A percentile compares a stretch with the other conserved stretches of the same genome.
Evolutionary conservation across 2,888 invertebrate species (phyloP).

Genomic region (Oxycera nigricornis): DNA sequence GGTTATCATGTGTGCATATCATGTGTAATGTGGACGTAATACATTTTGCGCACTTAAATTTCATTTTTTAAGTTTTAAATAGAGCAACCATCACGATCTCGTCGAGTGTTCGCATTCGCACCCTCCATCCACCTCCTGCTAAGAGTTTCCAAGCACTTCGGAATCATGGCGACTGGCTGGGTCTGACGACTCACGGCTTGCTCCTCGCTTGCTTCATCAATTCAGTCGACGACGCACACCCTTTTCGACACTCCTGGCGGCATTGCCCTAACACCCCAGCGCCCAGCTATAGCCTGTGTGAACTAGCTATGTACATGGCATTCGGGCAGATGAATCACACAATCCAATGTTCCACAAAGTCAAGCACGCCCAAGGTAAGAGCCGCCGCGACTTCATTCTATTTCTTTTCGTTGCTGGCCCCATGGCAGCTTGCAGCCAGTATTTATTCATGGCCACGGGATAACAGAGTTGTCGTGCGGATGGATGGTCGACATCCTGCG

Average conservation of each 20-base stretch:
- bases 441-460: not conserved
- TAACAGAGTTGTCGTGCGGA: not conserved
- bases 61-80: constrained; percentile 17
- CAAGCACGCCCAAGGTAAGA: constrained; percentile 28
- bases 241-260: not conserved
- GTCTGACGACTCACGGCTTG: not conserved
- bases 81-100: not conserved
- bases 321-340: not conserved
- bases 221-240: constrained; percentile 2
- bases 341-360: not conserved
- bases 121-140: constrained; percentile 4
- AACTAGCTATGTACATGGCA: too few species aligned
- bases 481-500: too few species aligned
- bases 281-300: not conserved
- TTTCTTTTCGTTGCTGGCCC: not conserved
- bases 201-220: too few species aligned
- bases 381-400: constrained; percentile 4
- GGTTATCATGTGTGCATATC: not conserved
- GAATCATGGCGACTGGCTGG: not conserved
- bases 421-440: not conserved
- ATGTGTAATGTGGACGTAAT: not conserved
- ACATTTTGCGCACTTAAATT: not conserved
- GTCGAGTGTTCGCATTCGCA: not conserved
- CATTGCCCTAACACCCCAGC: not conserved
- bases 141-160: not conserved